Evolutionary conservation across 2,113 vertebrate species (phyloP).

Genomic region (Equus quagga): DNA sequence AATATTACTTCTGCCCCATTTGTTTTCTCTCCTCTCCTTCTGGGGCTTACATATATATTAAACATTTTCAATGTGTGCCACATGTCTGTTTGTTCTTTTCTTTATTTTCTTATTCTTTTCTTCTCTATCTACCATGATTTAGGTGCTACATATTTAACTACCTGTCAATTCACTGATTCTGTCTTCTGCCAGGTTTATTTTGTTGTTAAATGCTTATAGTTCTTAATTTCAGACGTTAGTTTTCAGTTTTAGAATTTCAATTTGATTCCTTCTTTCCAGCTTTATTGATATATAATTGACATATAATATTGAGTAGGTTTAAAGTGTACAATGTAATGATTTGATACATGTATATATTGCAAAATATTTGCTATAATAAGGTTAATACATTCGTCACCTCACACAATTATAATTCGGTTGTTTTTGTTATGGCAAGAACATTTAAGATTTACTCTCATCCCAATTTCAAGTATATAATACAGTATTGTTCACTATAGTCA

Average conservation of each 20-base stretch:
- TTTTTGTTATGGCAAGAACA: not conserved
- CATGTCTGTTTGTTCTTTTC: not conserved
- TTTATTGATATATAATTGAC: not conserved
- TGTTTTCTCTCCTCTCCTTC: not conserved
- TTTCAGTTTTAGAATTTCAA: conserved; percentile 36
- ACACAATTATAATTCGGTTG: not conserved
- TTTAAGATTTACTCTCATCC: not conserved
- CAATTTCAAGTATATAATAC: not conserved
- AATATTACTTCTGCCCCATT: not conserved
- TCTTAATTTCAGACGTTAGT: conserved; percentile 27
- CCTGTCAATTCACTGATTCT: not conserved
- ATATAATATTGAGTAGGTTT: not conserved
- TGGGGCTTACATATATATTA: not conserved
- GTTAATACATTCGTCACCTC: not conserved
- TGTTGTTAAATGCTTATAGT: not conserved
- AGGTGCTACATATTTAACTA: not conserved
- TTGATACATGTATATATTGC: not conserved
- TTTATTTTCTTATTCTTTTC: not conserved
- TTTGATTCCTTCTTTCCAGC: not conserved
- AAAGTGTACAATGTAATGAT: not conserved
- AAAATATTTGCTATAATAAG: not conserved
- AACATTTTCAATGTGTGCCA: not conserved
- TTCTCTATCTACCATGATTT: not conserved
- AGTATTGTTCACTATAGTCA: not conserved
- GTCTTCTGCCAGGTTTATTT: not conserved